Percentiles rank a stretch among this genome's conserved stretches.
These are phyloP conservation scores for Noctua fimbriata DNA, from an alignment of 2,888 invertebrate genomes.

Conservation along the genomic window DNA sequence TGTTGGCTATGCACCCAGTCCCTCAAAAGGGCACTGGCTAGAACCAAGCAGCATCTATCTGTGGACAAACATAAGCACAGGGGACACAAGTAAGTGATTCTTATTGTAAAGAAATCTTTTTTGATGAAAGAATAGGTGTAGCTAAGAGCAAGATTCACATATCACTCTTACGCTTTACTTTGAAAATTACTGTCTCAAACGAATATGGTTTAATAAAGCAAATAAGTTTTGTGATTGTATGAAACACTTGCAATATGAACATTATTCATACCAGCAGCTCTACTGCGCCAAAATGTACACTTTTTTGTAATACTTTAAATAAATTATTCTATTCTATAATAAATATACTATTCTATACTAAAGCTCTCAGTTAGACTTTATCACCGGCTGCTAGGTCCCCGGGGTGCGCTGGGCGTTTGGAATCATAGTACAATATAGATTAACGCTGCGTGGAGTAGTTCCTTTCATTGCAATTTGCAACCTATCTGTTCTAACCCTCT, in stretches of 20 bases:
- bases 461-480: background rate
- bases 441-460: background rate
- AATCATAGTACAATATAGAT: background rate
- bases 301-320: too few species aligned
- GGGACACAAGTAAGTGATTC: constrained; percentile 86
- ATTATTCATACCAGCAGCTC: background rate
- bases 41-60: constrained; percentile 95
- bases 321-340: too few species aligned
- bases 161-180: background rate
- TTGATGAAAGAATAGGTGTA: background rate
- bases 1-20: constrained; percentile 99
- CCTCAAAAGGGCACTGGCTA: constrained; percentile 97
- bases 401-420: background rate
- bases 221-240: background rate
- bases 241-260: background rate
- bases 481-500: background rate
- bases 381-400: background rate
- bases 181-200: background rate
- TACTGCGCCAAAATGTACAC: too few species aligned
- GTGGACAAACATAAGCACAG: constrained; percentile 90
- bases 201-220: background rate
- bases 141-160: background rate
- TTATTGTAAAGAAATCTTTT: background rate
- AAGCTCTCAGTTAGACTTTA: background rate
- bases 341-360: too few species aligned